Evolutionary conservation across 2,113 vertebrate genomes (phyloP), one percentile per base, ranked within the genome.

Genomic region (Malaclemys terrapin): DNA sequence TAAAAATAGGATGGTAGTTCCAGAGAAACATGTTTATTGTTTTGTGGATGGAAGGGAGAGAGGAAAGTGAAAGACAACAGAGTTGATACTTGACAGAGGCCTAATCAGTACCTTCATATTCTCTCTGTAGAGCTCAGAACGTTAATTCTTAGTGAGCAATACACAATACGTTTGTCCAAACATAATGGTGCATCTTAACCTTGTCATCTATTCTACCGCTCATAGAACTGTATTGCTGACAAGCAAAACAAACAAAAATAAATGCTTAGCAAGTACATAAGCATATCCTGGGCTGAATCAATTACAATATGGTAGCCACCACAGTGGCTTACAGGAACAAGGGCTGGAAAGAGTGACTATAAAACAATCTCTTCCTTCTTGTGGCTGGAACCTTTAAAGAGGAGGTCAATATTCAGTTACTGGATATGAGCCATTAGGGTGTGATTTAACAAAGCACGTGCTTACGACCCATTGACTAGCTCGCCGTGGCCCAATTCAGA

Each of bases 231-330:
- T 35, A 29, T 42, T 90, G 79, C 35, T 75, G 72, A 84, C 90
- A 95, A 72, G 69, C 75, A 82, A 93, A 57, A 81, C 10, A 25
- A 56, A 80, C 85, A 27, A 29, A 80, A 45, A 5, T 29, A 84
- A 91, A 50, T 80, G 52, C 49, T 56, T 84, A 20, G 84, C 45
- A 72, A n/a, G 62, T 76, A 80, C 56, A 80, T 84, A 94, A 90
- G 29, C 25, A n/a, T 90, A 85, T 94, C 93, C 72, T 81, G 86
- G 79, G 45, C 65, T 72, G 89, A 96, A 88, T 45, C 80, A 82
- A 3, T 11, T 75, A 85, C 89, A 14, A 11, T 89, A 8, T 0
- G 3, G 57, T 87, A 87, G 56, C 57, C 42, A 11, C 80, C n/a
- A 10, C 84, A 31, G 78, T 90, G 84, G 93, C 35, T 84, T 38